Percentiles rank a stretch among this genome's conserved stretches.
phyloP scores from a whole-genome alignment of 2,797 vertebrate species.

The Coccyzus lansbergi region DNA sequence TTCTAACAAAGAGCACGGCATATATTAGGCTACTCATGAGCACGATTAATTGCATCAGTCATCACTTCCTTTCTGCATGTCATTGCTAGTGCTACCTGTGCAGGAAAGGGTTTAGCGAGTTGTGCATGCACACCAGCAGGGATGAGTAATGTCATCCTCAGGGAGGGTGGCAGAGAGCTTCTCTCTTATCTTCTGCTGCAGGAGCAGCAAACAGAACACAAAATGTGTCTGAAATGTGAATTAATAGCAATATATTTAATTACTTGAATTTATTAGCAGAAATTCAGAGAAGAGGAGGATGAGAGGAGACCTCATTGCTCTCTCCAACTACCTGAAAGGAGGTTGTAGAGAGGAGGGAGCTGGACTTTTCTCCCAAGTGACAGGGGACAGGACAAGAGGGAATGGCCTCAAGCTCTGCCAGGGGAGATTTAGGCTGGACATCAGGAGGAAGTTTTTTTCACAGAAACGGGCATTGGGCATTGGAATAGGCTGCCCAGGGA shows the following conservation, averaged over 20 bases:
- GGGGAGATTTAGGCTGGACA: no score
- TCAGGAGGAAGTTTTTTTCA: no score
- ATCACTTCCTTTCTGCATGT: rapidly evolving
- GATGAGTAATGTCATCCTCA: neutral
- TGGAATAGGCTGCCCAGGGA: no score
- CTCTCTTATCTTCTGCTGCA: neutral
- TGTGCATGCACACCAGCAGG: neutral
- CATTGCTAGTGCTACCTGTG: rapidly evolving
- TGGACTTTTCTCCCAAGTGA: no score
- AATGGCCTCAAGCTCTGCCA: no score
- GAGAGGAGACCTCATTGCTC: no score
- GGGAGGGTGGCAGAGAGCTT: neutral
- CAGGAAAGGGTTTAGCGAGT: neutral
- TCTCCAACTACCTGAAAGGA: no score
- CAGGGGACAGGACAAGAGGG: no score
- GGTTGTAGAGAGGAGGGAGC: no score
- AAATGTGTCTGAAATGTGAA: neutral
- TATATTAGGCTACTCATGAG: neutral
- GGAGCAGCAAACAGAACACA: neutral
- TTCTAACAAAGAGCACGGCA: neutral
- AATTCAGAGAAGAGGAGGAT: no score
- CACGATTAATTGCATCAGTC: neutral
- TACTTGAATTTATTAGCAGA: neutral
- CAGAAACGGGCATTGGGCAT: no score
- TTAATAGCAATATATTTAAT: rapidly evolving